Percentiles rank a stretch among this genome's conserved stretches.
These are phyloP conservation scores for Tenthredo livida DNA, from an alignment of 2,888 invertebrate genomes.

Conservation along the genomic window DNA sequence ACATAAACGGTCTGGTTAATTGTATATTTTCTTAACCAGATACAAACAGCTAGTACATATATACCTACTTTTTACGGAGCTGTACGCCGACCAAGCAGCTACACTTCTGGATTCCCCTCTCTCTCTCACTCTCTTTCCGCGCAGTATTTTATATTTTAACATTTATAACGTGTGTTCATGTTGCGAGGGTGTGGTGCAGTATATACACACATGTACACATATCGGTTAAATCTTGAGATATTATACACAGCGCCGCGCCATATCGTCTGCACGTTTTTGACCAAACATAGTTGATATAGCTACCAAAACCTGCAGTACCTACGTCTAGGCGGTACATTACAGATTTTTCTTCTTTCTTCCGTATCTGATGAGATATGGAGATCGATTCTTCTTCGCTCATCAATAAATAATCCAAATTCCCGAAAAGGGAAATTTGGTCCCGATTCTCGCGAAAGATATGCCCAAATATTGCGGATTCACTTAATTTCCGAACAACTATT, in stretches of 20 bases:
- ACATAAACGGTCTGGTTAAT: constrained; percentile 22
- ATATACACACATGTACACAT: not conserved
- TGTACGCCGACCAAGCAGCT: constrained; percentile 53
- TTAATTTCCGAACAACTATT: not conserved
- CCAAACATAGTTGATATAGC: not conserved
- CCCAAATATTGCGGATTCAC: not conserved
- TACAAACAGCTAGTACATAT: not conserved
- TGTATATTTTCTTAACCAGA: constrained; percentile 22
- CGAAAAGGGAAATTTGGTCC: not conserved
- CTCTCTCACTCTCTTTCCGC: not conserved
- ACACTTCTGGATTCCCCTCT: not conserved
- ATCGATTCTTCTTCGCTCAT: not conserved
- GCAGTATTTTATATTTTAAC: not conserved
- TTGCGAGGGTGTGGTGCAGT: not conserved
- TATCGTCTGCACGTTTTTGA: not conserved
- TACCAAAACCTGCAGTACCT: not conserved
- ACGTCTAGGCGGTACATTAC: too few species aligned
- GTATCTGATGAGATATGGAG: not conserved
- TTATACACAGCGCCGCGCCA: not conserved
- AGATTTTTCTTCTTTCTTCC: not conserved
- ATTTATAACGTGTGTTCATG: not conserved
- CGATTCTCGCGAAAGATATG: not conserved
- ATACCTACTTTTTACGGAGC: constrained; percentile 22
- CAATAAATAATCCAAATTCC: not conserved
- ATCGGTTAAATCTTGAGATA: not conserved